Conservation (phyloP, 2,113 vertebrate species). For the Myanophis thanlyinensis region DNA sequence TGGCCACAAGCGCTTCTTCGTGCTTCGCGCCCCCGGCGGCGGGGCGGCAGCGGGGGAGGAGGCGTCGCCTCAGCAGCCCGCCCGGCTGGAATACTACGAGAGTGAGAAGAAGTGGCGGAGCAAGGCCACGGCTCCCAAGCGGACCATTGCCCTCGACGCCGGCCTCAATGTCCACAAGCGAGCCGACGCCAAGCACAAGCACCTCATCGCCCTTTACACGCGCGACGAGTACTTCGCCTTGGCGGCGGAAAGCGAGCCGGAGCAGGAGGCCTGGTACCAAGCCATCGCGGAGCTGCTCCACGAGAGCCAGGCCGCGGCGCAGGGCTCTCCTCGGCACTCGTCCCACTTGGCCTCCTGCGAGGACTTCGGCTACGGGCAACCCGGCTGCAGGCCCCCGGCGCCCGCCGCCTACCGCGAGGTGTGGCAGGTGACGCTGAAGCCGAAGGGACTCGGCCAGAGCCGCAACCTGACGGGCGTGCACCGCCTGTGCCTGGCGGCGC, state of each 20-base stretch:
- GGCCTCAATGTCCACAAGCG: conserved; percentile 96
- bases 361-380: conserved; percentile 45
- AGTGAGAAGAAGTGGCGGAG: conserved; percentile 99
- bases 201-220: conserved; percentile 96
- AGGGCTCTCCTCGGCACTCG: conserved; percentile 72
- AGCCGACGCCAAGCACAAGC: conserved; percentile 94
- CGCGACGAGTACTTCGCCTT: conserved; percentile 97
- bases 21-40: conserved; percentile 76
- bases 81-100: conserved; percentile 96
- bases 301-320: conserved; percentile 78
- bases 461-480: conserved; percentile 89
- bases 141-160: conserved; percentile 89
- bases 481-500: conserved; percentile 90
- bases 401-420: conserved; percentile 88
- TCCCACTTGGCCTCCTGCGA: conserved; percentile 43
- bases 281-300: conserved; percentile 85
- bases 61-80: conserved; percentile 65
- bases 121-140: conserved; percentile 88
- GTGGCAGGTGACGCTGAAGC: conserved; percentile 95
- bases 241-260: conserved; percentile 91
- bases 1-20: conserved; percentile 96
- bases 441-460: conserved; percentile 91
- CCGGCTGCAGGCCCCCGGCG: conserved; percentile 71
- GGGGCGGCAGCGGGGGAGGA: conserved; percentile 50
- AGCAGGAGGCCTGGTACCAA: conserved; percentile 92